Conservation (phyloP, 1,140 invertebrate genomes). For the Lineus longissimus region DNA sequence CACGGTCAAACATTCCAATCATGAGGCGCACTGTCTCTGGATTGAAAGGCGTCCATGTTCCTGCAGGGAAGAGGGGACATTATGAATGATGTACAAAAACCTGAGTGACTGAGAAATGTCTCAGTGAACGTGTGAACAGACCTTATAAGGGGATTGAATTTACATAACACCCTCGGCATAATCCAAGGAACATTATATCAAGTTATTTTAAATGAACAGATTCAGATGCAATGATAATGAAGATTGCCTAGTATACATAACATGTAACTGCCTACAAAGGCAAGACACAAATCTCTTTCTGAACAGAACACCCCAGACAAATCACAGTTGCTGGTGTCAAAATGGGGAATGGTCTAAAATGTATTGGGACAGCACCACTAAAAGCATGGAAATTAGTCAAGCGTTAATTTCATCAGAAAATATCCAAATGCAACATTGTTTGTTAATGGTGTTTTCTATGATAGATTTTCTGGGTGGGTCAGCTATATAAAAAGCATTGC, state of each 20-base stretch:
- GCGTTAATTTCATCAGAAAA: too few relatives aligned
- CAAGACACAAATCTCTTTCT: too few relatives aligned
- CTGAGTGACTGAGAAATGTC: not conserved
- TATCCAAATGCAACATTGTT: too few relatives aligned
- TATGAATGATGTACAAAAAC: not conserved
- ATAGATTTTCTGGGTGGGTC: too few relatives aligned
- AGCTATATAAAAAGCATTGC: too few relatives aligned
- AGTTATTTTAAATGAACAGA: not conserved
- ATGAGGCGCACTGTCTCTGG: slow-evolving; percentile 92
- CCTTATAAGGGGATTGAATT: not conserved
- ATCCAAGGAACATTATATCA: not conserved
- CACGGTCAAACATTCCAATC: slow-evolving; percentile 97
- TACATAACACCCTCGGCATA: not conserved
- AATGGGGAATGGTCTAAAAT: too few relatives aligned
- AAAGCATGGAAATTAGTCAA: too few relatives aligned
- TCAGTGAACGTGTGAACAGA: not conserved
- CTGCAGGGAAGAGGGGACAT: slow-evolving; percentile 30
- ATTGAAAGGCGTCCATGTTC: slow-evolving; percentile 97
- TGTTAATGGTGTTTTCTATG: too few relatives aligned
- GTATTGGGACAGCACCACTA: too few relatives aligned
- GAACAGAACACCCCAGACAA: too few relatives aligned
- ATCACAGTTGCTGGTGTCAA: too few relatives aligned
- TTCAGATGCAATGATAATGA: not conserved
- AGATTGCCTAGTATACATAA: not conserved
- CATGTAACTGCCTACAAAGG: too few relatives aligned